These are phyloP conservation scores for Trachymyrmex cornetzi DNA, from an alignment of 1,140 invertebrate species.

Conservation along the genomic window DNA sequence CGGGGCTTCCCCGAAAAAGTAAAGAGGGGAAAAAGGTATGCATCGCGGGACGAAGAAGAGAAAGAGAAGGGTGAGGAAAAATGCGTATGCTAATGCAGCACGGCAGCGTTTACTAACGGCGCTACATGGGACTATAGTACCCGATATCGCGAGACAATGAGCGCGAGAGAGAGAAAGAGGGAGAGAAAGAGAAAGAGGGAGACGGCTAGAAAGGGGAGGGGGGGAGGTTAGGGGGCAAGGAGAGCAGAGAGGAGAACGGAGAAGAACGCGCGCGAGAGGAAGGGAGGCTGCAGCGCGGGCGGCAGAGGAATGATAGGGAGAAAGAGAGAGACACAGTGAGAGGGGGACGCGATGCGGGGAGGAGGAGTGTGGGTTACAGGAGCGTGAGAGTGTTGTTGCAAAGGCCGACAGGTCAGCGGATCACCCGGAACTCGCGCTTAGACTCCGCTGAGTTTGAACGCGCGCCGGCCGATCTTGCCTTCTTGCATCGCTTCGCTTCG, in stretches of 20 bases:
- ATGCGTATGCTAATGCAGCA: conserved; percentile 76
- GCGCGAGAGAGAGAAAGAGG: conserved; percentile 70
- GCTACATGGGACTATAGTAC: conserved; percentile 75
- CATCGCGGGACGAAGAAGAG: conserved; percentile 3
- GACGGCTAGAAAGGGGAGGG: conserved; percentile 26
- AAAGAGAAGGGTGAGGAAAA: conserved; percentile 57
- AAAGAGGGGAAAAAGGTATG: conserved; percentile 53
- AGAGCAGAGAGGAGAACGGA: not conserved
- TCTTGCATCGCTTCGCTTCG: conserved; percentile 71
- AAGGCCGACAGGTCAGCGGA: conserved; percentile 87
- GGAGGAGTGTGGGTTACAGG: conserved; percentile 87
- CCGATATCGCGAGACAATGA: conserved; percentile 73
- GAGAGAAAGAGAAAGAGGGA: conserved; percentile 53
- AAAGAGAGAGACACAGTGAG: conserved; percentile 71
- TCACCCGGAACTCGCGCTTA: conserved; percentile 87
- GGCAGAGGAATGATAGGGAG: conserved; percentile 36
- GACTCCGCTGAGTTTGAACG: conserved; percentile 83
- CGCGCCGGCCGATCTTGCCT: conserved; percentile 83
- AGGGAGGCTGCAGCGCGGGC: conserved; percentile 41
- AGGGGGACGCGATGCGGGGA: conserved; percentile 79
- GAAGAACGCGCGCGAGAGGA: conserved; percentile 15
- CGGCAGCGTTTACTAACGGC: conserved; percentile 75
- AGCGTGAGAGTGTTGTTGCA: conserved; percentile 87
- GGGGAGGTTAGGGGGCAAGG: not conserved
- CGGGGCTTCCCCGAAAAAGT: conserved; percentile 77